Base-by-base conservation (phyloP, 2,888 invertebrate genomes). In the Cosmorhoe ocellata region DNA sequence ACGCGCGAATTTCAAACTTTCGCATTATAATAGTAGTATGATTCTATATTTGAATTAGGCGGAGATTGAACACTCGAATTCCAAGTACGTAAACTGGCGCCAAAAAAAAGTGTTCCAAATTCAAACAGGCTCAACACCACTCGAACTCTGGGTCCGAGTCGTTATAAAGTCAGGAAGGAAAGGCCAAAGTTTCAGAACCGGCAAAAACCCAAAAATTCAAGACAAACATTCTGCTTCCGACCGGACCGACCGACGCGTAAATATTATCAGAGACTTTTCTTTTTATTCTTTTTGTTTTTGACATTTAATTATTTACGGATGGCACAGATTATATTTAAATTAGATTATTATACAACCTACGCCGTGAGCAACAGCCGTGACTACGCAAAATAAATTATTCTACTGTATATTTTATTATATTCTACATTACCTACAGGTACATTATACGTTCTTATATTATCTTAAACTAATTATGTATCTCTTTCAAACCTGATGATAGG, bases 111-210 rank as follows among this genome's bases (percentile, higher is more conserved):
- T 18, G 4, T 18, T 18, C 18, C 18, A 76, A 81, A 81, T 81
- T 79, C 74, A 79, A 81, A 78, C 75, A 77, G 72, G 76, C 4
- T 18, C 6, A 24, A 24, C 24, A 3, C 24, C 4, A 83, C 80
- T 84, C 76, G 70, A 76, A 75, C 70, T 69, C 76, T 71, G 67
- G 73, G 76, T 77, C 80, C 75, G 75, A 76, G 81, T 79, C 76
- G 81, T 79, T 76, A 76, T 70, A 62, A 79, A 84, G 82, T 80
- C 85, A 81, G 85, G 84, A 85, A 86, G 84, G 83, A 79, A 83
- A 76, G 75, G 72, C 71, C 64, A 74, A 84, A 80, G 74, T 80
- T 79, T 67, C 69, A 82, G 84, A 81, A 72, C 75, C 71, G 77
- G 76, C 71, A 79, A 83, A 81, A 80, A 66, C 76, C 77, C 79